A percentile compares a stretch with the other conserved stretches of the same genome.
These are phyloP conservation scores for Alethe castanea DNA, from an alignment of 2,113 vertebrate species.

Conservation along the genomic window DNA sequence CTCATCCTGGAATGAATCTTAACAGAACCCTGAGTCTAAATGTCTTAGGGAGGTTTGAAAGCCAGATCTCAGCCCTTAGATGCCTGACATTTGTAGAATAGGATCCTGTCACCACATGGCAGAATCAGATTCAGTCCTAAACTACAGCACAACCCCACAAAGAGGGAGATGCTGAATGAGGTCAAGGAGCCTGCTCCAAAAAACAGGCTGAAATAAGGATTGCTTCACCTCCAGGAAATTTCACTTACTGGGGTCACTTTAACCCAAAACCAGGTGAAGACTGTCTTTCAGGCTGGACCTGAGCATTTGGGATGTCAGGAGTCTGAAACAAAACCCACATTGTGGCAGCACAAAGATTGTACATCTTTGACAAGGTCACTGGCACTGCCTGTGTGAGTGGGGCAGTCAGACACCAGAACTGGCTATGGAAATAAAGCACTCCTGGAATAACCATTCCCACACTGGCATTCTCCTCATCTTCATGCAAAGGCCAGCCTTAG, in stretches of 20 bases:
- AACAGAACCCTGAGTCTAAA: not conserved
- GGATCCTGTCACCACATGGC: slow-evolving; percentile 23
- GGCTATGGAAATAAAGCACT: not conserved
- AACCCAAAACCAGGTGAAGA: not conserved
- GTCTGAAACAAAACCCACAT: not conserved
- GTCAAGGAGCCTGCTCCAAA: not conserved
- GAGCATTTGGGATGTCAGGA: not conserved
- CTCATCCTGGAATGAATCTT: not conserved
- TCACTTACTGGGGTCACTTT: not conserved
- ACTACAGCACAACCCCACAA: not conserved
- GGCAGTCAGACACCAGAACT: not conserved
- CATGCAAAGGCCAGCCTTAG: not conserved
- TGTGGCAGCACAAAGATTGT: not conserved
- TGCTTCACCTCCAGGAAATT: not conserved
- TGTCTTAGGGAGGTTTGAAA: not conserved
- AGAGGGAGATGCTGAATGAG: not conserved
- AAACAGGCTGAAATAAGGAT: not conserved
- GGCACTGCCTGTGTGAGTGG: not conserved
- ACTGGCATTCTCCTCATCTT: not conserved
- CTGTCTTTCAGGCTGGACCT: not conserved
- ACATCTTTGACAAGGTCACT: not conserved
- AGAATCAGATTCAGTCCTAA: not conserved
- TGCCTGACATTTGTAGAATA: slow-evolving; percentile 25
- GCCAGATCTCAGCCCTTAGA: not conserved
- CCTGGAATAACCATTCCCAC: not conserved